Evolutionary conservation across 2,113 vertebrate genomes (phyloP).

Genomic region (Nothoprocta pentlandii): DNA sequence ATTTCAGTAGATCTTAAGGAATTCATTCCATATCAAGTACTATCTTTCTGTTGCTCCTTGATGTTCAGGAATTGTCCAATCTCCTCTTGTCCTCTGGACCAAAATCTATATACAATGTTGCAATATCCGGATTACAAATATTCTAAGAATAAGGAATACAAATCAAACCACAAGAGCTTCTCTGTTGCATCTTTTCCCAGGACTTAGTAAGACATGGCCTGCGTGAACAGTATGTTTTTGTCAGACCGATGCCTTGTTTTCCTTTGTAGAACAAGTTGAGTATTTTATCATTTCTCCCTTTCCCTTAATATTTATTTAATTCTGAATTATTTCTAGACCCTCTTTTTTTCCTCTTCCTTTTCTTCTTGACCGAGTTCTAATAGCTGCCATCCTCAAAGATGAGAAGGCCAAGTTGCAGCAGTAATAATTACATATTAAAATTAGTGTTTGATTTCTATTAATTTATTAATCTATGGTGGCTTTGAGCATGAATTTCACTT

Average conservation of each 20-base stretch:
- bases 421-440: neutral
- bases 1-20: neutral
- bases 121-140: neutral
- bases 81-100: neutral
- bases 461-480: neutral
- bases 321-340: neutral
- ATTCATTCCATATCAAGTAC: neutral
- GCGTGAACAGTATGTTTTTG: neutral
- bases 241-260: neutral
- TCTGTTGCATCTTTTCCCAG: neutral
- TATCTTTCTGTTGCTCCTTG: neutral
- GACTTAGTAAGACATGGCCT: neutral
- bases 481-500: neutral
- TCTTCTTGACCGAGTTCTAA: neutral
- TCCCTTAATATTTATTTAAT: neutral
- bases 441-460: neutral
- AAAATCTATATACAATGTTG: neutral
- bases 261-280: neutral
- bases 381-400: neutral
- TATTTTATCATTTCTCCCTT: neutral
- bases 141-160: neutral
- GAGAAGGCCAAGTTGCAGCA: neutral
- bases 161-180: neutral
- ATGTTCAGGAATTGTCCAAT: neutral
- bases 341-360: fast-evolving